phyloP scores from a whole-genome alignment of 2,797 vertebrate genomes.

The Graptemys geographica region DNA sequence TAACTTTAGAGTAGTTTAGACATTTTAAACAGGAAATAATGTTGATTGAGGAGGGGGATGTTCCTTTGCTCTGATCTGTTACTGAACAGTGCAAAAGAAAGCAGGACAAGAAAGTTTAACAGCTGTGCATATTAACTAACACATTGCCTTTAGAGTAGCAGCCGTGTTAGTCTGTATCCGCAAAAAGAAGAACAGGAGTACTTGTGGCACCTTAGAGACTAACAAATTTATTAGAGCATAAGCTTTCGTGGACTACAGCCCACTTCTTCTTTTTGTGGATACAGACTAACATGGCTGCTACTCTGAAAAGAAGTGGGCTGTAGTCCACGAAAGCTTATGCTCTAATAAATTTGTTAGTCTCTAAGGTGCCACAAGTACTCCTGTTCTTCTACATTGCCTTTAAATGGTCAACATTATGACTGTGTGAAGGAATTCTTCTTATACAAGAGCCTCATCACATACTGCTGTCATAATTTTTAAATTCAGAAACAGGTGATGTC shows the following conservation, averaged over 20 bases:
- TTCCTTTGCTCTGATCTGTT: neutral
- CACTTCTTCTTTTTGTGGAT: no score
- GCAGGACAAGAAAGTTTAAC: neutral
- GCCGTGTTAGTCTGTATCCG: no score
- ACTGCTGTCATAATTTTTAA: constrained; percentile 48
- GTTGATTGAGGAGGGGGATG: neutral
- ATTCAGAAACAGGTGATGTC: constrained; percentile 39
- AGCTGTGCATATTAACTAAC: constrained; percentile 19
- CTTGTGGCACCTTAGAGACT: no score
- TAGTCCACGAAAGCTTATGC: no score
- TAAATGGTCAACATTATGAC: neutral
- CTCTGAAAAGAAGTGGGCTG: no score
- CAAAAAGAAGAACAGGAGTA: no score
- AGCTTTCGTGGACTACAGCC: no score
- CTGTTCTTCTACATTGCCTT: neutral
- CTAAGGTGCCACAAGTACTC: no score
- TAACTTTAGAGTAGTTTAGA: neutral
- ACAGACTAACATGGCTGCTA: no score
- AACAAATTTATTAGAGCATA: no score
- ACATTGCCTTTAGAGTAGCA: neutral
- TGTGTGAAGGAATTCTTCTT: constrained; percentile 44
- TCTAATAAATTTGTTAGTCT: no score
- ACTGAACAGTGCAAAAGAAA: constrained; percentile 6
- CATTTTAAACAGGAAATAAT: constrained; percentile 31
- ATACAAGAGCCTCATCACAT: neutral